phyloP scores from a whole-genome alignment of 2,888 invertebrate genomes.

The Octodonta nipae region DNA sequence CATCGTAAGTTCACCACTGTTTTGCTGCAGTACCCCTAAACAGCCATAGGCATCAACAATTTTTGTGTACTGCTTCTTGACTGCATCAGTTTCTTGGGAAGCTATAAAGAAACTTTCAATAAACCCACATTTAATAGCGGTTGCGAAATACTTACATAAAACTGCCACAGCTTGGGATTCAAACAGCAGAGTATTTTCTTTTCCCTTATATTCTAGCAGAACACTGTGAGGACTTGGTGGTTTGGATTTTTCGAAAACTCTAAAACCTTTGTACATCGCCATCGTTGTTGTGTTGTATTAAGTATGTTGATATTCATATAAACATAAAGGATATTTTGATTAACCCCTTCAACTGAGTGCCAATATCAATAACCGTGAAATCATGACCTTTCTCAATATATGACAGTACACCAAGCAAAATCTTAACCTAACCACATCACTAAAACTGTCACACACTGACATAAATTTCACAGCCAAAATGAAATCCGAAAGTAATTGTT shows the following conservation, averaged over 20 bases:
- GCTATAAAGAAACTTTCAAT: constrained; percentile 38
- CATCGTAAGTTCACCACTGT: constrained; percentile 70
- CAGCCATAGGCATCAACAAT: constrained; percentile 91
- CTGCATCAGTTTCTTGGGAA: constrained; percentile 74
- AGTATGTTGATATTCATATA: no score
- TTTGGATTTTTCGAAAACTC: constrained; percentile 76
- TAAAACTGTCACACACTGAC: no score
- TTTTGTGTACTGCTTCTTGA: constrained; percentile 81
- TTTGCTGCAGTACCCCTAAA: constrained; percentile 81
- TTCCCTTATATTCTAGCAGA: constrained; percentile 75
- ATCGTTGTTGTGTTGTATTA: no score
- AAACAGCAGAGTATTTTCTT: constrained; percentile 75
- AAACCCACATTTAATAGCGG: not conserved
- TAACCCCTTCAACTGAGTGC: no score
- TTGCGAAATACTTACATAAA: constrained; percentile 45
- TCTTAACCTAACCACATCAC: no score
- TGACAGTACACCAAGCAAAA: no score
- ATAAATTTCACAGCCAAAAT: no score
- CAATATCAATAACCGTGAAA: no score
- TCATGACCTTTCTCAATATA: no score
- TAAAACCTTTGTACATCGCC: constrained; percentile 90
- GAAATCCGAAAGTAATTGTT: no score
- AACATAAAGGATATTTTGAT: no score
- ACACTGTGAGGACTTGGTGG: constrained; percentile 81
- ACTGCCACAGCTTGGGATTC: constrained; percentile 86